A percentile compares a stretch with the other conserved stretches of the same genome.
Conservation (phyloP, 2,888 invertebrate genomes). For the Digitonthophagus gazella region DNA sequence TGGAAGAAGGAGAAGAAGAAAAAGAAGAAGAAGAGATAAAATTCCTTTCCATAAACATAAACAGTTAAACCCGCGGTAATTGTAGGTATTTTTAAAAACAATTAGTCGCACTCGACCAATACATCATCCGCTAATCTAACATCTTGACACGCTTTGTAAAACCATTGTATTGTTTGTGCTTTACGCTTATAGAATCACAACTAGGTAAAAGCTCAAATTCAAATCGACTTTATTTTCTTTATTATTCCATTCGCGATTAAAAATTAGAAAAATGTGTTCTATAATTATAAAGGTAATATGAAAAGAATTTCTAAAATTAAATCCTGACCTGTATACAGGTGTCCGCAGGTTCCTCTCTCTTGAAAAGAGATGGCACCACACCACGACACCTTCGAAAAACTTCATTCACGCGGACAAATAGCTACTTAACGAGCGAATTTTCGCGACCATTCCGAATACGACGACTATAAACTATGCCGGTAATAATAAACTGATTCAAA, state of each 20-base stretch:
- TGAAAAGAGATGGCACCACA: conserved; percentile 2
- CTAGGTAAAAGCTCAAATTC: not conserved
- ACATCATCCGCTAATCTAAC: conserved; percentile 8
- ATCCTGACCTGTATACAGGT: no score
- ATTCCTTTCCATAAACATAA: not conserved
- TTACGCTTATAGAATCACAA: not conserved
- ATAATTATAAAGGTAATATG: no score
- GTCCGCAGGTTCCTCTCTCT: not conserved
- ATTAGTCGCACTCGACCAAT: conserved; percentile 3
- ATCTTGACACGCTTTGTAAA: conserved; percentile 8
- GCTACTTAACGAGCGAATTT: not conserved
- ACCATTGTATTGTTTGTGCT: conserved; percentile 7
- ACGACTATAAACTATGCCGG: conserved; percentile 10
- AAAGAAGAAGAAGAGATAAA: no score
- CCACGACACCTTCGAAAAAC: not conserved
- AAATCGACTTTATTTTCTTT: not conserved
- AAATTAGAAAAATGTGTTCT: not conserved
- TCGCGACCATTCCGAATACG: not conserved
- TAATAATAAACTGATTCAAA: conserved; percentile 15
- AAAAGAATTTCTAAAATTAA: no score
- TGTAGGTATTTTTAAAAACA: conserved; percentile 10
- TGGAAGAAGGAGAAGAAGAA: no score
- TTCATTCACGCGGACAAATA: not conserved
- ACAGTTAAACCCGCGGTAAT: conserved; percentile 2
- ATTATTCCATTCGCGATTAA: not conserved